Percentiles rank a stretch among this genome's conserved stretches.
Conservation (phyloP, 2,888 invertebrate genomes). For the Syritta pipiens region DNA sequence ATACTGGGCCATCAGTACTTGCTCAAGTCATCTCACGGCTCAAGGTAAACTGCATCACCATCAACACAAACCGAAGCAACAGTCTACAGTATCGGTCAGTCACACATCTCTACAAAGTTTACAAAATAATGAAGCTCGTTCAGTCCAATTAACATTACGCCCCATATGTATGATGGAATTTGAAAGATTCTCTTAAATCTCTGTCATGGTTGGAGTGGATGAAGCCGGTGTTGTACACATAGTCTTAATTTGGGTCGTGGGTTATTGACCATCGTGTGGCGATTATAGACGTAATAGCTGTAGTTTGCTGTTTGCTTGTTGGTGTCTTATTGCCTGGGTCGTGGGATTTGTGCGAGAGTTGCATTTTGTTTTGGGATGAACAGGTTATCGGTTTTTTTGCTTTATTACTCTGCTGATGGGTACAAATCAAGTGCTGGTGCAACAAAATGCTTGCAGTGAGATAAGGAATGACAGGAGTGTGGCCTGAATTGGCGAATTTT, state of each 20-base stretch:
- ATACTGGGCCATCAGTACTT: background rate
- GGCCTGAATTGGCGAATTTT: slow-evolving; percentile 23
- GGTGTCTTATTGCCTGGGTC: slow-evolving; percentile 6
- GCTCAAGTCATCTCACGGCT: slow-evolving; percentile 6
- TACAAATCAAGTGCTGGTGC: slow-evolving; percentile 20
- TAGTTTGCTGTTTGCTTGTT: slow-evolving; percentile 7
- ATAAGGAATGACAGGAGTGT: slow-evolving; percentile 10
- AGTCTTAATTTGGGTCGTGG: slow-evolving; percentile 26
- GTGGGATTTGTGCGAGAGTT: slow-evolving; percentile 19
- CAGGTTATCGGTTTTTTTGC: slow-evolving; percentile 54
- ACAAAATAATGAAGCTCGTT: slow-evolving; percentile 4
- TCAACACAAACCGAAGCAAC: background rate
- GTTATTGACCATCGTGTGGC: slow-evolving; percentile 42
- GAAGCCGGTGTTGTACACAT: too few relatives aligned
- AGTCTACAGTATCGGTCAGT: background rate
- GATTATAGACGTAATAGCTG: too few relatives aligned
- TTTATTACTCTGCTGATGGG: slow-evolving; percentile 4
- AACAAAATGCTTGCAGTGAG: background rate
- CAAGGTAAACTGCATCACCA: slow-evolving; percentile 59
- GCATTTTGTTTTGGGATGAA: slow-evolving; percentile 52
- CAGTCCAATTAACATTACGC: slow-evolving; percentile 12
- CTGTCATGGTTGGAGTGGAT: background rate
- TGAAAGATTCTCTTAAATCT: background rate
- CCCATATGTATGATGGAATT: background rate
- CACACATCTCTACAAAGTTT: slow-evolving; percentile 4